Evolutionary conservation across 1,140 invertebrate genomes (phyloP).

Genomic region (Zaprionus camerounensis): DNA sequence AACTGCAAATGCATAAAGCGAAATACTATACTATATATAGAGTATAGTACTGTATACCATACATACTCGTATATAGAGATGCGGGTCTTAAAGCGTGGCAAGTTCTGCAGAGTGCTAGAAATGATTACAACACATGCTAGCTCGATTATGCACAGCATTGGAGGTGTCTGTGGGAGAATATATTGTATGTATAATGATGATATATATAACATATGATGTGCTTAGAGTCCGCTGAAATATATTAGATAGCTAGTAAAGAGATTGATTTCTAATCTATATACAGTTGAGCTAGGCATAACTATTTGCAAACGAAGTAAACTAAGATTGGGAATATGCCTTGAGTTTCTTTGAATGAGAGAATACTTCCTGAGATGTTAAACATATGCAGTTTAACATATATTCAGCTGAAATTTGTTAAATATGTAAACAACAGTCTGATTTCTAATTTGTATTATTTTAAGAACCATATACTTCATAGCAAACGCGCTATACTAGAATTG

Average conservation of each 20-base stretch:
- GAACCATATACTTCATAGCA: too few relatives aligned
- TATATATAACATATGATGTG: too few relatives aligned
- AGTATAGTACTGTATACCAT: background rate
- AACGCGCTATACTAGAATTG: too few relatives aligned
- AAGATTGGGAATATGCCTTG: background rate
- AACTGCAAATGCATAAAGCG: slow-evolving; percentile 41
- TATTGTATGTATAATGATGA: background rate
- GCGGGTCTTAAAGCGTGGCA: slow-evolving; percentile 2
- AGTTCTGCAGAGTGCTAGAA: background rate
- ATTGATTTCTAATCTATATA: background rate
- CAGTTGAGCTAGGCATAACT: background rate
- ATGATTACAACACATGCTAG: background rate
- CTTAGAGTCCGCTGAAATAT: too few relatives aligned
- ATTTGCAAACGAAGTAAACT: background rate
- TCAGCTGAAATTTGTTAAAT: too few relatives aligned
- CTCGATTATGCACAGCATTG: background rate
- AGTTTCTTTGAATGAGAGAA: too few relatives aligned
- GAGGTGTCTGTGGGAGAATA: background rate
- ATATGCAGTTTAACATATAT: too few relatives aligned
- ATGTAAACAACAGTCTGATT: too few relatives aligned
- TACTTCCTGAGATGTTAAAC: too few relatives aligned
- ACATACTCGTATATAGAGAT: background rate
- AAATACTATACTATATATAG: slow-evolving; percentile 24
- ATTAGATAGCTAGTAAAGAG: too few relatives aligned
- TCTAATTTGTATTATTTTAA: too few relatives aligned